Evolutionary conservation across 2,113 vertebrate genomes (phyloP).

Genomic region (Baryphthengus martii): DNA sequence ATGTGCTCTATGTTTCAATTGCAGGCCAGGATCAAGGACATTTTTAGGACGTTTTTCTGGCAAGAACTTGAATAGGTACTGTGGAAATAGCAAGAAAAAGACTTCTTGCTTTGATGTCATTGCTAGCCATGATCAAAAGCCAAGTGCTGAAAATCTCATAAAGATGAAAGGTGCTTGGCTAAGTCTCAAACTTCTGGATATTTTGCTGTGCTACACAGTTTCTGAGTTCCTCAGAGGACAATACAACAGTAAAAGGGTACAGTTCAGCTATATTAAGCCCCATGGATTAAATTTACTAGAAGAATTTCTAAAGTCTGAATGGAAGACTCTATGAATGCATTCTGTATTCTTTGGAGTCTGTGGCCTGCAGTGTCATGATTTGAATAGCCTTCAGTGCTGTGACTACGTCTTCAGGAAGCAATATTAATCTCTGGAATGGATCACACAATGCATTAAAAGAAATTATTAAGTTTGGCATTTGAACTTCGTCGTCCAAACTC

Average conservation of each 20-base stretch:
- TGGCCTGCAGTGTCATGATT: background rate
- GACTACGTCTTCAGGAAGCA: background rate
- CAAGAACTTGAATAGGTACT: background rate
- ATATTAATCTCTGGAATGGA: background rate
- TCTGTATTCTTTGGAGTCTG: background rate
- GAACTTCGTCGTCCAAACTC: background rate
- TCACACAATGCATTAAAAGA: background rate
- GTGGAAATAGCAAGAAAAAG: background rate
- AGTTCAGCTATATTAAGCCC: background rate
- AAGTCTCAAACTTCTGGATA: background rate
- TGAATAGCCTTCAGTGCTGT: background rate
- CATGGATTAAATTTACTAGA: background rate
- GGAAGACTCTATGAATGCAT: background rate
- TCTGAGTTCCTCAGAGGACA: background rate
- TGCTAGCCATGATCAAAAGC: background rate
- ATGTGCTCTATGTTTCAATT: background rate
- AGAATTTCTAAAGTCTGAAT: background rate
- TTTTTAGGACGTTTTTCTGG: background rate
- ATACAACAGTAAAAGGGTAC: background rate
- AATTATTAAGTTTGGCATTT: background rate
- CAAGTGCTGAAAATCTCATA: background rate
- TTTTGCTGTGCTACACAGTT: background rate
- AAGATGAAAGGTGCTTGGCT: background rate
- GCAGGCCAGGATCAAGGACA: background rate
- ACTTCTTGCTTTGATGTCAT: background rate